Conservation (phyloP, 1,140 invertebrate species). For the Thalassaphorura encarpata region DNA sequence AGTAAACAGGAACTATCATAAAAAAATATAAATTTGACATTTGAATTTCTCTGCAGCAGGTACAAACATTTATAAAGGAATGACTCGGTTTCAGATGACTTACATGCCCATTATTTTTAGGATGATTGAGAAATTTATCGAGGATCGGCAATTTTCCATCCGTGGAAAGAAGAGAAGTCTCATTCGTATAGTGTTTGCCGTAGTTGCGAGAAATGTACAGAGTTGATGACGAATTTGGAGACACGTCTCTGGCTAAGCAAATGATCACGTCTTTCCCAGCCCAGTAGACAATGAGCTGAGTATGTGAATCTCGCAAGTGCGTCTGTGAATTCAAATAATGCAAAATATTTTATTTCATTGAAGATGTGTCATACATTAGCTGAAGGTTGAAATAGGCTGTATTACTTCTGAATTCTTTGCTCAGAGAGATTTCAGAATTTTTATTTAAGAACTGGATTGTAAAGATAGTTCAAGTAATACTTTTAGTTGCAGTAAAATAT, state of each 20-base stretch:
- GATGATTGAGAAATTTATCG: conserved; percentile 75
- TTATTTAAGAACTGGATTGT: too few relatives aligned
- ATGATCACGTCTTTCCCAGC: conserved; percentile 77
- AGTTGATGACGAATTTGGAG: conserved; percentile 48
- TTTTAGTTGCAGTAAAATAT: too few relatives aligned
- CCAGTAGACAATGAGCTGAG: conserved; percentile 82
- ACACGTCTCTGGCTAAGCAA: conserved; percentile 60
- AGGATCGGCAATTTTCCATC: conserved; percentile 45
- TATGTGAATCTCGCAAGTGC: conserved; percentile 66
- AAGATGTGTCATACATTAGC: too few relatives aligned
- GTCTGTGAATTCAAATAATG: conserved; percentile 38
- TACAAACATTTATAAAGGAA: too few relatives aligned
- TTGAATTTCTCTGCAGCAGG: too few relatives aligned
- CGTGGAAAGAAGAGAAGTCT: conserved; percentile 47
- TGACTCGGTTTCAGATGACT: too few relatives aligned
- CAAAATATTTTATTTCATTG: too few relatives aligned
- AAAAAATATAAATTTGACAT: too few relatives aligned
- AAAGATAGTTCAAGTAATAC: too few relatives aligned
- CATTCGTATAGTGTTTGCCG: conserved; percentile 63
- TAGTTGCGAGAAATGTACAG: conserved; percentile 80
- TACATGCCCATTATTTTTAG: conserved; percentile 61
- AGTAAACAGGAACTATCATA: conserved; percentile 67
- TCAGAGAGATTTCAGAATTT: too few relatives aligned
- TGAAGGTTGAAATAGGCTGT: too few relatives aligned
- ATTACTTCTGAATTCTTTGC: too few relatives aligned